Conservation (phyloP, 2,797 vertebrate genomes). For the Craterocephalus amniculus region DNA sequence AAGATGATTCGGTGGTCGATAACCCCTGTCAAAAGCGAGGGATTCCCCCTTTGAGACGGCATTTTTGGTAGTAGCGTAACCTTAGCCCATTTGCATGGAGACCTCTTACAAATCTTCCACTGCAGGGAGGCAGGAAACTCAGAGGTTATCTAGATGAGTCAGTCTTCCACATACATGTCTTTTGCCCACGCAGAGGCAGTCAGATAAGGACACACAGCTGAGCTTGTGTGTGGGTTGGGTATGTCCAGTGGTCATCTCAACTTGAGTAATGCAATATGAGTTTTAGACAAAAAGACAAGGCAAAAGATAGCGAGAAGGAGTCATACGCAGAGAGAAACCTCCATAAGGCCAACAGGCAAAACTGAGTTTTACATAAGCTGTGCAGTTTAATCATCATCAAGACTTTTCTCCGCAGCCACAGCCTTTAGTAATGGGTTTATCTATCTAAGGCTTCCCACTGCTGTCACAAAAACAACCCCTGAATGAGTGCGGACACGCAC, state of each 20-base stretch:
- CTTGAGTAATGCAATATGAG: slow-evolving; percentile 31
- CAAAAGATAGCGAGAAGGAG: slow-evolving; percentile 14
- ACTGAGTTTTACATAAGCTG: slow-evolving; percentile 66
- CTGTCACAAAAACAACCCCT: neutral
- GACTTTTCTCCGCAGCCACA: slow-evolving; percentile 6
- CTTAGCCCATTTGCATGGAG: slow-evolving; percentile 37
- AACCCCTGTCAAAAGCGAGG: slow-evolving; percentile 21
- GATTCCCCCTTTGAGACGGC: slow-evolving; percentile 42
- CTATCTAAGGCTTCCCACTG: slow-evolving; percentile 9
- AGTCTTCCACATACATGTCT: slow-evolving; percentile 56
- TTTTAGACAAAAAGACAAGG: slow-evolving; percentile 39
- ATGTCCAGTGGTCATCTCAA: slow-evolving; percentile 47
- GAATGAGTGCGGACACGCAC: neutral
- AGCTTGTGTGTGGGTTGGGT: slow-evolving; percentile 34
- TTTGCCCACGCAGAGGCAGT: slow-evolving; percentile 35
- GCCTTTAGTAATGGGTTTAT: slow-evolving; percentile 17
- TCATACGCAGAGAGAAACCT: slow-evolving; percentile 13
- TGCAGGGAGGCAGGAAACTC: slow-evolving; percentile 32
- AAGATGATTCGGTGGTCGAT: slow-evolving; percentile 13
- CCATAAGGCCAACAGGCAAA: slow-evolving; percentile 36
- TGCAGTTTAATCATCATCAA: slow-evolving; percentile 56
- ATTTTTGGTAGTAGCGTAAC: slow-evolving; percentile 29
- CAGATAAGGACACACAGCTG: slow-evolving; percentile 49
- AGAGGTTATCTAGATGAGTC: slow-evolving; percentile 60
- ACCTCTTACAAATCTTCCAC: slow-evolving; percentile 43